A percentile compares a stretch with the other conserved stretches of the same genome.
Conservation (phyloP, 2,888 invertebrate species). For the Aethes cnicana region DNA sequence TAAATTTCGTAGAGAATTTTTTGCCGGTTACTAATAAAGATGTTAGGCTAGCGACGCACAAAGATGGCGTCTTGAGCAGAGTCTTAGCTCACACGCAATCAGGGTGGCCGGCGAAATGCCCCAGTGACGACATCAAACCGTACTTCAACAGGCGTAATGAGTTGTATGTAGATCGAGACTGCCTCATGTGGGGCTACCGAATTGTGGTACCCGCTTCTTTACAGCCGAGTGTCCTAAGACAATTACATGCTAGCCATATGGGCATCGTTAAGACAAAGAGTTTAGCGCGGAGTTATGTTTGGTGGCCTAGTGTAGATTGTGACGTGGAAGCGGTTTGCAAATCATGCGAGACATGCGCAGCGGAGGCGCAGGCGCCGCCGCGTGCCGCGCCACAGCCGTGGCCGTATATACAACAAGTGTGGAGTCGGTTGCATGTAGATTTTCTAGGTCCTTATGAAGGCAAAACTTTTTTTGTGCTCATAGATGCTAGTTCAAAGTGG, state of each 20-base stretch:
- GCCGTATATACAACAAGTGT: not conserved
- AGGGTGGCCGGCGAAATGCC: not conserved
- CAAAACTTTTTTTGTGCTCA: too few species aligned
- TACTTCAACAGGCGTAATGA: not conserved
- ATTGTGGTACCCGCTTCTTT: not conserved
- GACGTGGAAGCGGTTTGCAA: not conserved
- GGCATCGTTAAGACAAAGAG: slow-evolving; percentile 1
- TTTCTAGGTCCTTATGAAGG: too few species aligned
- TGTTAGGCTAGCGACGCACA: not conserved
- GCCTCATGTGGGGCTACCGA: slow-evolving; percentile 5
- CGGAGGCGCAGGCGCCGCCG: not conserved
- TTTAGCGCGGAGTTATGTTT: slow-evolving; percentile 1
- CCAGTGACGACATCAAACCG: not conserved
- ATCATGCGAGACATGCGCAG: slow-evolving; percentile 3
- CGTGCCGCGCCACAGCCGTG: not conserved
- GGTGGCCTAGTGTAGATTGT: not conserved
- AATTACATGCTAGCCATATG: slow-evolving; percentile 3
- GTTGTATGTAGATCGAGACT: not conserved
- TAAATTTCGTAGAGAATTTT: not conserved
- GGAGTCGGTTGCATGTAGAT: not conserved
- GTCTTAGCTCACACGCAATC: not conserved
- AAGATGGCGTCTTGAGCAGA: not conserved
- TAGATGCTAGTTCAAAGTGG: too few species aligned
- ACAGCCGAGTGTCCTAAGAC: not conserved
- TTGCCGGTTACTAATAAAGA: not conserved